Evolutionary conservation across 2,888 invertebrate genomes (phyloP).

Genomic region (Dasypogon diadema): DNA sequence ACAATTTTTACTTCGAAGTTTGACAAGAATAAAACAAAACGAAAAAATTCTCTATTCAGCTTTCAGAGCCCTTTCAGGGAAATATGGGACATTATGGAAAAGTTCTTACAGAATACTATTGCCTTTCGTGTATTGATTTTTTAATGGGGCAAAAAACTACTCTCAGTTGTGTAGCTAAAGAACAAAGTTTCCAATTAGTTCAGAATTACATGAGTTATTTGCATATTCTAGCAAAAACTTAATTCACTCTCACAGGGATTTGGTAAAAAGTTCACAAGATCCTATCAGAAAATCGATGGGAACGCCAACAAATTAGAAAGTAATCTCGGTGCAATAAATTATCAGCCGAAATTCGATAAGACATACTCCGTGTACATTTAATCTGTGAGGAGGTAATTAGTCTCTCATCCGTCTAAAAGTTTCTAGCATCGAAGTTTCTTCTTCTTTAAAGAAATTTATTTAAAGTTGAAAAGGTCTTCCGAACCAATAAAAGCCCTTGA

Average conservation of each 20-base stretch:
- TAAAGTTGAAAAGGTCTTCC: slow-evolving; percentile 16
- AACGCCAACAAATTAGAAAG: background rate
- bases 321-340: background rate
- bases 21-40: too few relatives aligned
- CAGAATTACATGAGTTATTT: background rate
- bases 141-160: background rate
- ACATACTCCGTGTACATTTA: background rate
- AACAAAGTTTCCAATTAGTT: background rate
- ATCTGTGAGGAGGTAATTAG: slow-evolving; percentile 21
- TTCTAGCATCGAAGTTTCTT: background rate
- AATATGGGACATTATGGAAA: too few relatives aligned
- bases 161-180: background rate
- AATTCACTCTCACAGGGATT: background rate
- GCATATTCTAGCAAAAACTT: background rate
- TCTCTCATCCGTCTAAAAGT: slow-evolving; percentile 25
- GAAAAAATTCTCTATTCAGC: too few relatives aligned
- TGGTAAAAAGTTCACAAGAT: background rate
- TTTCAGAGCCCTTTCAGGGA: too few relatives aligned
- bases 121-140: too few relatives aligned
- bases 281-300: background rate
- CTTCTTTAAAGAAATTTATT: slow-evolving; percentile 26
- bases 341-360: background rate
- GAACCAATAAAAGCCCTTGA: slow-evolving; percentile 27
- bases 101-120: too few relatives aligned
- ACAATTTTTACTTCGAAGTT: too few relatives aligned